phyloP scores from a whole-genome alignment of 2,888 invertebrate species.

The Campoletis raptor region DNA sequence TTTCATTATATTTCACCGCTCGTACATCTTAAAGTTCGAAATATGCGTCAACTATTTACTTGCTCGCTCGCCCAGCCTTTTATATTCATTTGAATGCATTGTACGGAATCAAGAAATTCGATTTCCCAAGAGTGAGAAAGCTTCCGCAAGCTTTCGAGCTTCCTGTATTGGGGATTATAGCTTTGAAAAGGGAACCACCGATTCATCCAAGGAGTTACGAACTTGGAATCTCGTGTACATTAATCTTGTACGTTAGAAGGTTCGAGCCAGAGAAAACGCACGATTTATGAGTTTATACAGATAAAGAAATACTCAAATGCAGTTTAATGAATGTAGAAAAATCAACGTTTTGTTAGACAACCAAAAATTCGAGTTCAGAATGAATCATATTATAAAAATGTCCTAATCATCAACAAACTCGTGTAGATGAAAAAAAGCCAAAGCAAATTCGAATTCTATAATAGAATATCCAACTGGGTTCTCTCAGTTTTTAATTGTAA shows the following conservation, averaged over 20 bases:
- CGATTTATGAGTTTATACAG: neutral
- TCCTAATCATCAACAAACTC: neutral
- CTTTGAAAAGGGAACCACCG: neutral
- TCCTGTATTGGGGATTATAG: slow-evolving; percentile 24
- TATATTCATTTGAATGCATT: neutral
- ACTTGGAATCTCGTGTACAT: slow-evolving; percentile 34
- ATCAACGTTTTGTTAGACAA: neutral
- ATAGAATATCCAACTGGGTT: neutral
- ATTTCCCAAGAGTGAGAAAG: slow-evolving; percentile 39
- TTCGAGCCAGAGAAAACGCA: neutral
- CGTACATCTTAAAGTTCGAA: slow-evolving; percentile 5
- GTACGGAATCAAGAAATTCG: slow-evolving; percentile 35
- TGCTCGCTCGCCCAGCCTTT: neutral
- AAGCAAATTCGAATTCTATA: neutral
- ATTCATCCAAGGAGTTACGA: slow-evolving; percentile 46
- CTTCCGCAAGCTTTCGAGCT: slow-evolving; percentile 21
- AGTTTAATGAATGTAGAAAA: slow-evolving; percentile 1
- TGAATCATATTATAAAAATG: neutral
- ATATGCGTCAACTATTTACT: slow-evolving; percentile 17
- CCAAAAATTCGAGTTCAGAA: neutral
- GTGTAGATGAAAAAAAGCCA: neutral
- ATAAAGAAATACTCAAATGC: neutral
- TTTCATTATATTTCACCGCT: neutral
- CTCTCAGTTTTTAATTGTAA: neutral
- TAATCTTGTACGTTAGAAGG: slow-evolving; percentile 16